phyloP scores from a whole-genome alignment of 2,113 vertebrate genomes.

The Catharus fuscescens region DNA sequence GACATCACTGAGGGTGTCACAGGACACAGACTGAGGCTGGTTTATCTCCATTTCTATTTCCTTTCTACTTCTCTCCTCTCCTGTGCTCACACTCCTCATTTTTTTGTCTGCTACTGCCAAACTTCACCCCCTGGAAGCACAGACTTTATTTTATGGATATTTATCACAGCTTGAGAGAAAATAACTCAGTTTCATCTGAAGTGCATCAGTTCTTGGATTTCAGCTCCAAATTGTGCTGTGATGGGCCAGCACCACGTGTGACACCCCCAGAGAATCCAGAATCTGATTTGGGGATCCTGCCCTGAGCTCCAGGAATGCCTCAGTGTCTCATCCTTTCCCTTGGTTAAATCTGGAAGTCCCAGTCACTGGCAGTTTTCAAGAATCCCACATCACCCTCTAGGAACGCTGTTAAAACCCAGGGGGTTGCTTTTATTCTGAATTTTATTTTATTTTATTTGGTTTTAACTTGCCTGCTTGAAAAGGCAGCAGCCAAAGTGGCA shows the following conservation, averaged over 20 bases:
- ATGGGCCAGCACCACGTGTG: rapidly evolving
- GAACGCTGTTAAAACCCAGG: background rate
- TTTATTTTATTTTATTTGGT: background rate
- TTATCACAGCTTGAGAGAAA: background rate
- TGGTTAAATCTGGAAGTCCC: background rate
- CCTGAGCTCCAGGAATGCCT: background rate
- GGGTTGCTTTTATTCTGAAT: background rate
- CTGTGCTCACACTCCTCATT: background rate
- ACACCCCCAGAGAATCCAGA: background rate
- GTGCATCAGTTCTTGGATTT: background rate
- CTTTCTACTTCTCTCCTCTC: background rate
- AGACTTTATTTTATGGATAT: background rate
- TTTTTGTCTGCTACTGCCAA: background rate
- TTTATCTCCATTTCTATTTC: background rate
- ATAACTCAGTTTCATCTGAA: background rate
- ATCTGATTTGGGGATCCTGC: background rate
- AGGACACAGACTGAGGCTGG: background rate
- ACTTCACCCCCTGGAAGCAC: background rate
- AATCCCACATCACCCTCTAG: background rate
- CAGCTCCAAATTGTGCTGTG: background rate
- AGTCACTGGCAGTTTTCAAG: background rate
- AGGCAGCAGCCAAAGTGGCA: background rate
- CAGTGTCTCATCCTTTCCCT: background rate
- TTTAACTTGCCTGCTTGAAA: background rate
- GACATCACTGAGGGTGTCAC: background rate